These are phyloP conservation scores for Neodiprion virginianus DNA, from an alignment of 1,140 invertebrate genomes.

Conservation along the genomic window DNA sequence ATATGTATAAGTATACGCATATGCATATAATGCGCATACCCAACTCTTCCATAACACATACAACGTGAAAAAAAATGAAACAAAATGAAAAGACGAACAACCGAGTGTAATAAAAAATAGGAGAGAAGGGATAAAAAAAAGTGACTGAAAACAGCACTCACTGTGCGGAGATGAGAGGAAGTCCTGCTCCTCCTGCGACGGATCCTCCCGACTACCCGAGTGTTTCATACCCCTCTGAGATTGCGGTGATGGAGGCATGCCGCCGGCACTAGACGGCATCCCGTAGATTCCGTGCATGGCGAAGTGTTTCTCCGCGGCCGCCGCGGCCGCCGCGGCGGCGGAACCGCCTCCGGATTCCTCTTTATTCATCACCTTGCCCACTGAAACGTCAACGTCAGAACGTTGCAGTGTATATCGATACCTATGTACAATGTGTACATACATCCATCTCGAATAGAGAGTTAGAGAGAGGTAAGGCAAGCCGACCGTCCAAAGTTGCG, in stretches of 20 bases:
- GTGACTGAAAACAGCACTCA: slow-evolving; percentile 34
- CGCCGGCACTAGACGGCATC: slow-evolving; percentile 50
- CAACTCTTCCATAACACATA: too few relatives aligned
- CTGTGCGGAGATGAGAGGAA: slow-evolving; percentile 52
- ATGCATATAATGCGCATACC: too few relatives aligned
- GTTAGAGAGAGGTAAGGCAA: too few relatives aligned
- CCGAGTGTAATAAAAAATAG: neutral
- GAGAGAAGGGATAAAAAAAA: slow-evolving; percentile 9
- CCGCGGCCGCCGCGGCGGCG: slow-evolving; percentile 47
- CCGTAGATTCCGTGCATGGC: slow-evolving; percentile 58
- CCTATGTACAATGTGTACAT: too few relatives aligned
- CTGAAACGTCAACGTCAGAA: slow-evolving; percentile 30
- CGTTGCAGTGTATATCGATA: too few relatives aligned
- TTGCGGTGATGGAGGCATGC: slow-evolving; percentile 54
- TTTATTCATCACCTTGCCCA: slow-evolving; percentile 54
- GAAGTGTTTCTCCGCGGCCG: slow-evolving; percentile 58
- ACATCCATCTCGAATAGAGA: too few relatives aligned
- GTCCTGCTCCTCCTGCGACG: slow-evolving; percentile 52
- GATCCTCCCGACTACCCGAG: slow-evolving; percentile 44
- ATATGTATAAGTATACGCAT: too few relatives aligned
- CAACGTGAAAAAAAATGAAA: too few relatives aligned
- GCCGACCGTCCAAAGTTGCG: too few relatives aligned
- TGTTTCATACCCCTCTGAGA: slow-evolving; percentile 55
- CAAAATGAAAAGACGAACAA: neutral
- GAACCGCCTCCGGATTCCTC: slow-evolving; percentile 47